A percentile compares a stretch with the other conserved stretches of the same genome.
Evolutionary conservation across 2,888 invertebrate species (phyloP).

Genomic region (Leucoma salicis): DNA sequence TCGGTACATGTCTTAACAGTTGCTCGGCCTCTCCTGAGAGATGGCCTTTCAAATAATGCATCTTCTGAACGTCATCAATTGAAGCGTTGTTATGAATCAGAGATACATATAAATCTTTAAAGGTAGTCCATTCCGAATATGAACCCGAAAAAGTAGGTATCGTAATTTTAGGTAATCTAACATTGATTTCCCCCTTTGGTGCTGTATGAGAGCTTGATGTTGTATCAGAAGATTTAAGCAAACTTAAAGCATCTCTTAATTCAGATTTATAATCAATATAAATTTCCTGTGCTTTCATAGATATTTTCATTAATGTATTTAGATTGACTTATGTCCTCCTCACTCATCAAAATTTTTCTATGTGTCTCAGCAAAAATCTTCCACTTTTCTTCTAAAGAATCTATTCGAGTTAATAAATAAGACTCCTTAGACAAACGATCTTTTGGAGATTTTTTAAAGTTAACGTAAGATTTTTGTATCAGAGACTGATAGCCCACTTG

Average conservation of each 20-base stretch:
- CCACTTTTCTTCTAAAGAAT: not conserved
- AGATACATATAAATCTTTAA: not conserved
- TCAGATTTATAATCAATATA: not conserved
- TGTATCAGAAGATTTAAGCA: not conserved
- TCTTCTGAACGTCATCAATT: not conserved
- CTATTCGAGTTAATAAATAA: not conserved
- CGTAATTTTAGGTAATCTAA: not conserved
- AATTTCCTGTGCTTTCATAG: not conserved
- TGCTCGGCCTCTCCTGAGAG: not conserved
- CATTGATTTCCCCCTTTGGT: not conserved
- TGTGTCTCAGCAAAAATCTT: not conserved
- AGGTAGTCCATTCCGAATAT: not conserved
- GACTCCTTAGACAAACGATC: not conserved
- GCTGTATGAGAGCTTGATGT: too few species aligned
- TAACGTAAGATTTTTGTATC: not conserved
- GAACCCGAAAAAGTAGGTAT: not conserved
- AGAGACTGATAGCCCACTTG: not conserved
- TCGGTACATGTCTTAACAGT: not conserved
- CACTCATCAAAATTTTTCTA: not conserved
- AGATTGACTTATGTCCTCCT: not conserved
- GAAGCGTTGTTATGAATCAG: not conserved
- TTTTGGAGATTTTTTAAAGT: not conserved
- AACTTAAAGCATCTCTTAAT: not conserved
- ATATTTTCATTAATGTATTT: not conserved
- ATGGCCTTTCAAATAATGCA: not conserved